These are phyloP conservation scores for Cephus pulcher DNA, from an alignment of 2,888 invertebrate genomes.

Conservation along the genomic window DNA sequence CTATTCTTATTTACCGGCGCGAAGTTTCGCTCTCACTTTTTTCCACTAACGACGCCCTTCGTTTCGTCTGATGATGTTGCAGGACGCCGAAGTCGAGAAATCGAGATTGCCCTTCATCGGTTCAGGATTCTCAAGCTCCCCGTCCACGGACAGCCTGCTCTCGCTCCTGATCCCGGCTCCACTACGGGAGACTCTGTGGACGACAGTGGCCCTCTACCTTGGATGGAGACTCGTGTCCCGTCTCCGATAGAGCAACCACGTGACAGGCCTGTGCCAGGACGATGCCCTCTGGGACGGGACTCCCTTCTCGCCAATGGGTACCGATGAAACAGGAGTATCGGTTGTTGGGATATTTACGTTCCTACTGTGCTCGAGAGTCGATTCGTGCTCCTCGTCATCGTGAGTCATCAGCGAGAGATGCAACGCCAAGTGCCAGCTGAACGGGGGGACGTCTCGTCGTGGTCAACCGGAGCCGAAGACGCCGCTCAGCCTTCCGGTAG, in stretches of 20 bases:
- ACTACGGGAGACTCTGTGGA: slow-evolving; percentile 63
- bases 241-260: slow-evolving; percentile 56
- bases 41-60: neutral
- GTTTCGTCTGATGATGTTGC: slow-evolving; percentile 39
- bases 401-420: neutral
- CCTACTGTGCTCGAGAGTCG: neutral
- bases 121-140: slow-evolving; percentile 45
- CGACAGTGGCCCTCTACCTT: slow-evolving; percentile 62
- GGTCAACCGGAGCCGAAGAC: neutral
- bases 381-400: neutral
- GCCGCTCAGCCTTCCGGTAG: neutral
- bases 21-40: neutral
- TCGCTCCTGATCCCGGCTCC: slow-evolving; percentile 61
- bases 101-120: slow-evolving; percentile 57
- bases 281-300: neutral
- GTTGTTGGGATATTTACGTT: neutral
- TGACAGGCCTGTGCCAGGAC: neutral
- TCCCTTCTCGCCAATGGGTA: slow-evolving; percentile 2
- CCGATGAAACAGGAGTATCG: neutral
- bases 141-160: slow-evolving; percentile 58
- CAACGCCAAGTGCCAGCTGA: neutral
- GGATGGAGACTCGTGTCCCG: slow-evolving; percentile 64
- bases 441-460: neutral
- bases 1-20: neutral
- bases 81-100: slow-evolving; percentile 62